These are phyloP conservation scores for Dolichotis patagonum DNA, from an alignment of 2,113 vertebrate genomes.

Conservation along the genomic window DNA sequence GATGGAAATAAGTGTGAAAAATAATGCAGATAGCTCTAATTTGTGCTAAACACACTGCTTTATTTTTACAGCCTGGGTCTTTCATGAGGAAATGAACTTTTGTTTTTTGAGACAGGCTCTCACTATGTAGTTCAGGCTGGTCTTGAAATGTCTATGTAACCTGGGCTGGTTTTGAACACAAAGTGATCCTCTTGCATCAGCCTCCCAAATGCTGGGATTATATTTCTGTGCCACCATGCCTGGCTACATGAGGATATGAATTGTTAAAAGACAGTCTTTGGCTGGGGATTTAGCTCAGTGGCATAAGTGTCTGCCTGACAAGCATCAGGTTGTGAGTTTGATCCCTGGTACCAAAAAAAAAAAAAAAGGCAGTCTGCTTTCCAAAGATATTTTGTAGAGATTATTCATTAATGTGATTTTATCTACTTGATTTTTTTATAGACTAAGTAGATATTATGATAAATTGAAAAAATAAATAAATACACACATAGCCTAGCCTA, in stretches of 20 bases:
- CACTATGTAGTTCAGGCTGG: not conserved
- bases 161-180: not conserved
- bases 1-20: slow-evolving; percentile 94
- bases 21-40: slow-evolving; percentile 90
- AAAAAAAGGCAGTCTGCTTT: slow-evolving; percentile 85
- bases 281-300: no score
- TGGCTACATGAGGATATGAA: slow-evolving; percentile 83
- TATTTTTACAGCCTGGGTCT: slow-evolving; percentile 92
- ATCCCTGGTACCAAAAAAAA: no score
- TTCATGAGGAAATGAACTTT: slow-evolving; percentile 86
- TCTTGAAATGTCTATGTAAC: not conserved
- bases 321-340: no score
- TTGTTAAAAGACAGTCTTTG: slow-evolving; percentile 89
- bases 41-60: slow-evolving; percentile 90
- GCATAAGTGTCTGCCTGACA: no score
- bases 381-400: slow-evolving; percentile 98
- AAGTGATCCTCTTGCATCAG: not conserved
- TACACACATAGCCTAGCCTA: not conserved
- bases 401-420: slow-evolving; percentile 91
- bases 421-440: slow-evolving; percentile 91
- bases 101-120: not conserved
- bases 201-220: not conserved
- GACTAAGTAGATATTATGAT: slow-evolving; percentile 91
- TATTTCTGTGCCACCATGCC: not conserved
- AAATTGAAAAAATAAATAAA: slow-evolving; percentile 73